Percentiles rank a stretch among this genome's conserved stretches.
phyloP scores from a whole-genome alignment of 2,888 invertebrate genomes.

The Tetheella fluctuosa region DNA sequence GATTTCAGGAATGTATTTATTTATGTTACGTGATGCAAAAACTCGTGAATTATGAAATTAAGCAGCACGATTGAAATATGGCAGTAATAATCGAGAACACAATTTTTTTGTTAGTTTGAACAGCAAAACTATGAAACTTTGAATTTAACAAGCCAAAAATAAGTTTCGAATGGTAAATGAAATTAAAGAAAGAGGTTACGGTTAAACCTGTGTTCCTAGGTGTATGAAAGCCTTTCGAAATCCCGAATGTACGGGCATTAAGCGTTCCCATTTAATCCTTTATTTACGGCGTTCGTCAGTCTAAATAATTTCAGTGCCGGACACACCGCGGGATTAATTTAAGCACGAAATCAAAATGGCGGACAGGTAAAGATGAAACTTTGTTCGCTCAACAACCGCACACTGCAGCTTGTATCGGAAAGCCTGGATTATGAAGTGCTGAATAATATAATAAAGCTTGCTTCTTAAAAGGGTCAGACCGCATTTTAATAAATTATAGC shows the following conservation, averaged over 20 bases:
- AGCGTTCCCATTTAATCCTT: slow-evolving; percentile 65
- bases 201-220: slow-evolving; percentile 26
- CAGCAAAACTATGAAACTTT: too few species aligned
- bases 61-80: too few species aligned
- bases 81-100: neutral
- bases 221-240: slow-evolving; percentile 41
- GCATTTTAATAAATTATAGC: slow-evolving; percentile 34
- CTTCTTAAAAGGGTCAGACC: slow-evolving; percentile 38
- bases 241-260: slow-evolving; percentile 73
- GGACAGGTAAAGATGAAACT: slow-evolving; percentile 54
- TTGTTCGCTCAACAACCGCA: slow-evolving; percentile 25
- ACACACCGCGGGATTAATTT: slow-evolving; percentile 73
- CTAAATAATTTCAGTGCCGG: slow-evolving; percentile 70
- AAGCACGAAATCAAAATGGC: slow-evolving; percentile 68
- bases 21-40: neutral
- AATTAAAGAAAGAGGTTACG: neutral
- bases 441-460: slow-evolving; percentile 48
- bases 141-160: too few species aligned
- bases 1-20: neutral
- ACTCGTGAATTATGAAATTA: neutral
- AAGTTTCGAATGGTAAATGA: neutral
- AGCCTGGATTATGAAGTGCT: slow-evolving; percentile 58
- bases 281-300: slow-evolving; percentile 70
- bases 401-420: slow-evolving; percentile 54
- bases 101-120: too few species aligned